Conservation (phyloP, 2,888 invertebrate species). For the Anaspis maculata region DNA sequence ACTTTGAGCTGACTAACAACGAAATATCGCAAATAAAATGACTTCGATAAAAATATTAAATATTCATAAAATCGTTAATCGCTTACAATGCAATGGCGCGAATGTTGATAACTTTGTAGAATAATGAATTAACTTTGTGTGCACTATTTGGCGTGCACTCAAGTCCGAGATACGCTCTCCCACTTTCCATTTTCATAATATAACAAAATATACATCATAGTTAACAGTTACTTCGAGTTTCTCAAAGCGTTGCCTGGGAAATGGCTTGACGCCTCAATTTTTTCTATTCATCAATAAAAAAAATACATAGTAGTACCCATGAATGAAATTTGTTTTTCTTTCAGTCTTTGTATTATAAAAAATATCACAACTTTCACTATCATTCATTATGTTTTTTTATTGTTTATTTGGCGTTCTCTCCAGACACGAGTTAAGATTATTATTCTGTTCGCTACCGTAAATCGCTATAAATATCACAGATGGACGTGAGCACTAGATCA, state of each 20-base stretch:
- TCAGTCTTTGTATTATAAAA: slow-evolving; percentile 45
- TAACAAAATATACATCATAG: too few relatives aligned
- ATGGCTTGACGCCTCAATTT: too few relatives aligned
- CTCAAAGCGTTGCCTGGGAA: slow-evolving; percentile 11
- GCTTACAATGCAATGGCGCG: slow-evolving; percentile 40
- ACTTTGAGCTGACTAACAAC: neutral
- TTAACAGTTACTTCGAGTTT: slow-evolving; percentile 12
- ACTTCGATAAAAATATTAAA: slow-evolving; percentile 22
- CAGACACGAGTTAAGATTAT: slow-evolving; percentile 40
- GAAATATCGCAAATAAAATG: neutral
- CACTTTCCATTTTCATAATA: neutral
- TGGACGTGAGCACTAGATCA: slow-evolving; percentile 37
- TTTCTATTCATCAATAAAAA: too few relatives aligned
- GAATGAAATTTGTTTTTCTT: slow-evolving; percentile 40
- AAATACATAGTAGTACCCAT: slow-evolving; percentile 19
- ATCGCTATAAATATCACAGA: slow-evolving; percentile 43
- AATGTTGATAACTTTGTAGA: slow-evolving; percentile 40
- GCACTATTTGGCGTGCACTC: slow-evolving; percentile 34
- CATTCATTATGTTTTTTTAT: slow-evolving; percentile 1
- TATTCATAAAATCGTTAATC: slow-evolving; percentile 33
- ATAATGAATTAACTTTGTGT: slow-evolving; percentile 39
- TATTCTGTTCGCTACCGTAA: slow-evolving; percentile 43
- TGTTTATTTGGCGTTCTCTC: slow-evolving; percentile 33
- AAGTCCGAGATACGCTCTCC: slow-evolving; percentile 35
- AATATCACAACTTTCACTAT: slow-evolving; percentile 45